A percentile compares a stretch with the other conserved stretches of the same genome.
Evolutionary conservation across 53 echinoderm and acorn worm species (phyloP).

Genomic region (Glandiceps talaboti): DNA sequence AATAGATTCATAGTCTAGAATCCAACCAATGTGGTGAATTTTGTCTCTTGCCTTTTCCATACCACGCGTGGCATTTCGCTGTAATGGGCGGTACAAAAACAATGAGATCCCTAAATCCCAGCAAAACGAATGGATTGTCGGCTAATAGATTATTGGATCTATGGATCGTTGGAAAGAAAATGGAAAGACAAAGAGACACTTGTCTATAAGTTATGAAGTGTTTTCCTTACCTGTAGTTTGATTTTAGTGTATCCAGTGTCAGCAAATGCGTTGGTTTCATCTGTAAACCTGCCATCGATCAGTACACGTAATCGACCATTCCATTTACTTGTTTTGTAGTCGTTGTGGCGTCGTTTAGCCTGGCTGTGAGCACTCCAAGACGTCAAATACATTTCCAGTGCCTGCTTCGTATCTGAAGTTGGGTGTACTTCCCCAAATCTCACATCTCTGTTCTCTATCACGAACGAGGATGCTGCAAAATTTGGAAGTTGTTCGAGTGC

Average conservation of each 20-base stretch:
- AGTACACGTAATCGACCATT: neutral
- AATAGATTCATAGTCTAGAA: too few relatives aligned
- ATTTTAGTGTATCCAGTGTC: neutral
- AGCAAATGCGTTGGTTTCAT: neutral
- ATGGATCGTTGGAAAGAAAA: too few relatives aligned
- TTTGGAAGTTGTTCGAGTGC: neutral
- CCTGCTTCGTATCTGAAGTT: neutral
- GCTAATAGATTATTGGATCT: too few relatives aligned
- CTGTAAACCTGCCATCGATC: neutral
- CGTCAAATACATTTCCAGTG: neutral
- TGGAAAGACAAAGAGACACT: neutral
- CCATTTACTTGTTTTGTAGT: neutral
- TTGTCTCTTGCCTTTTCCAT: too few relatives aligned
- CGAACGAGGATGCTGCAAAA: neutral
- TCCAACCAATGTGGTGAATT: too few relatives aligned
- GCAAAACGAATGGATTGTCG: too few relatives aligned
- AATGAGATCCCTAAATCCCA: too few relatives aligned
- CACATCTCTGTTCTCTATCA: neutral
- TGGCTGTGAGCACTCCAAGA: neutral
- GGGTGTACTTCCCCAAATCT: neutral
- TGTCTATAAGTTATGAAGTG: too few relatives aligned
- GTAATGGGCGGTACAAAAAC: too few relatives aligned
- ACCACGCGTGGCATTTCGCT: too few relatives aligned
- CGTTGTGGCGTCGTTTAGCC: neutral
- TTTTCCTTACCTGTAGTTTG: neutral